phyloP scores from a whole-genome alignment of 2,113 vertebrate species.

The Amia ocellicauda region DNA sequence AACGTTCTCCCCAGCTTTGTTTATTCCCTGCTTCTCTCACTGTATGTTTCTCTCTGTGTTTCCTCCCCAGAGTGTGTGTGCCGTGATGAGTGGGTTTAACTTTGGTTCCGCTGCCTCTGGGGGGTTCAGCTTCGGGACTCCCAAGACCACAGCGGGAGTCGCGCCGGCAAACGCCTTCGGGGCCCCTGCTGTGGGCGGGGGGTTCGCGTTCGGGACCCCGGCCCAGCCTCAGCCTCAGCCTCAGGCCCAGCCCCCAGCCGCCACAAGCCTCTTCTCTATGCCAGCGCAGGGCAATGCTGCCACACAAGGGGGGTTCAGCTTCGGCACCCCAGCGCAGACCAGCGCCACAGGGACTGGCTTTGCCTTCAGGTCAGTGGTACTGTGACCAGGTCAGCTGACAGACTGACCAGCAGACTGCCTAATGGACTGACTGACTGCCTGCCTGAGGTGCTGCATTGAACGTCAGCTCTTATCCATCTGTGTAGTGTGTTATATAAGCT shows the following conservation, averaged over 20 bases:
- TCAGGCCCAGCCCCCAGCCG: conserved; percentile 54
- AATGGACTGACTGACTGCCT: background rate
- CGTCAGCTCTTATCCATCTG: too few species aligned
- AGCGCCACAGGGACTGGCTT: conserved; percentile 54
- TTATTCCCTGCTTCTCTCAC: background rate
- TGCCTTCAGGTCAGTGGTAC: conserved; percentile 62
- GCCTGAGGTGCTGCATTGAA: background rate
- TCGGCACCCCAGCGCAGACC: conserved; percentile 62
- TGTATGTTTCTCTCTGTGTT: background rate
- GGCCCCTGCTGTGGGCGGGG: conserved; percentile 34
- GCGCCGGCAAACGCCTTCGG: conserved; percentile 53
- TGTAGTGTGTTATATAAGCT: too few species aligned
- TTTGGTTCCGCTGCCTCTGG: conserved; percentile 61
- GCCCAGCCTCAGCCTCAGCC: conserved; percentile 24
- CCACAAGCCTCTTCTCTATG: conserved; percentile 57
- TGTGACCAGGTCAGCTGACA: background rate
- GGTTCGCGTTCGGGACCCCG: conserved; percentile 63
- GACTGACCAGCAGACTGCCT: background rate
- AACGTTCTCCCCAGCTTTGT: too few species aligned
- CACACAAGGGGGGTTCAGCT: conserved; percentile 63
- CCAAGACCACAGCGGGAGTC: conserved; percentile 44
- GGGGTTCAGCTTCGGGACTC: conserved; percentile 68
- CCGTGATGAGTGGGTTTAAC: conserved; percentile 76
- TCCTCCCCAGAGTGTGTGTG: conserved; percentile 12
- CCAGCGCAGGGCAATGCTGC: conserved; percentile 38